Conservation (phyloP, 2,113 vertebrate species). For the Plecotus auritus region DNA sequence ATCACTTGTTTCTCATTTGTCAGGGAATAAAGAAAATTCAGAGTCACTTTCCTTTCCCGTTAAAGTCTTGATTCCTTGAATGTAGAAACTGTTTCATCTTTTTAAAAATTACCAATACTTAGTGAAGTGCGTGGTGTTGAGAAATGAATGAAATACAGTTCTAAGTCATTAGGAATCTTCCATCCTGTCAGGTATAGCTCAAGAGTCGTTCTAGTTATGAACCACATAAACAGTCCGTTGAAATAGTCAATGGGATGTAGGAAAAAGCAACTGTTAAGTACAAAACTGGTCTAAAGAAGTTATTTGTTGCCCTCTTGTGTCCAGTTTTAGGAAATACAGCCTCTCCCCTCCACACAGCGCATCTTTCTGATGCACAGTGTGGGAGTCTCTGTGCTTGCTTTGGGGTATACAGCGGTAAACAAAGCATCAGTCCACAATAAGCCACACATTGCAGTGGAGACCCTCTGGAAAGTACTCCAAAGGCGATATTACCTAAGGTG, state of each 20-base stretch:
- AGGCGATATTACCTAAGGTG: neutral
- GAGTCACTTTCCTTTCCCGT: neutral
- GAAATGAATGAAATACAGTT: neutral
- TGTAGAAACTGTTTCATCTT: neutral
- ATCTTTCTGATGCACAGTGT: neutral
- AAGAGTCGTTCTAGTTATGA: neutral
- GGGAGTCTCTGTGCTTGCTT: neutral
- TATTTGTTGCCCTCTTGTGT: slow-evolving; percentile 41
- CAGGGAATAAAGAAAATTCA: neutral
- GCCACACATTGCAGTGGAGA: neutral
- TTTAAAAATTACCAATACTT: neutral
- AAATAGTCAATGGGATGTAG: neutral
- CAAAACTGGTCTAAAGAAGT: neutral
- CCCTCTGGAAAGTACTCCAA: neutral
- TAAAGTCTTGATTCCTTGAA: neutral
- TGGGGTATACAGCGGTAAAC: neutral
- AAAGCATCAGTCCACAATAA: neutral
- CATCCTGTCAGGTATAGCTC: neutral
- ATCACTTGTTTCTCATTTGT: neutral
- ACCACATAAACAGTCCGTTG: neutral
- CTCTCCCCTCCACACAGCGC: neutral
- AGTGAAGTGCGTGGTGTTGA: neutral
- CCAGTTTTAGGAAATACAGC: neutral
- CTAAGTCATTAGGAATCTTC: neutral
- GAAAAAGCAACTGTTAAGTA: neutral